These are phyloP conservation scores for Brenthis hecate DNA, from an alignment of 2,888 invertebrate genomes.

Conservation along the genomic window DNA sequence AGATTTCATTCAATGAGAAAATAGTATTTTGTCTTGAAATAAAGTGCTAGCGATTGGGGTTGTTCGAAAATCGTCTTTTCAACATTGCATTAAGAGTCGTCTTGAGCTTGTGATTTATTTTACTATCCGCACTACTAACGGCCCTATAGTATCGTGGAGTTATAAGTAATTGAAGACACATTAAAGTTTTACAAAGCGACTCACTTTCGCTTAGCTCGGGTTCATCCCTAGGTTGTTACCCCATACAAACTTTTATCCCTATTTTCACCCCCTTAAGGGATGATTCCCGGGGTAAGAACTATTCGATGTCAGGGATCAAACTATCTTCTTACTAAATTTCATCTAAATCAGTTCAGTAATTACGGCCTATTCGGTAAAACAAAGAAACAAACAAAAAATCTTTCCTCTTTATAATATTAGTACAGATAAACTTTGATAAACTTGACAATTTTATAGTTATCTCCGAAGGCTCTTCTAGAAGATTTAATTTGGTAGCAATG, in stretches of 20 bases:
- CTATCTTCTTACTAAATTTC: too few relatives aligned
- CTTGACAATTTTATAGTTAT: neutral
- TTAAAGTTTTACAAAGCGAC: neutral
- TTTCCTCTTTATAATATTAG: too few relatives aligned
- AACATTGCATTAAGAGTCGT: conserved; percentile 39
- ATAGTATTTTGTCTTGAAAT: conserved; percentile 33
- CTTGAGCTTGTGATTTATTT: conserved; percentile 42
- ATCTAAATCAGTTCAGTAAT: too few relatives aligned
- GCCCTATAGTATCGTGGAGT: conserved; percentile 27
- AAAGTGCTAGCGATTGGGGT: conserved; percentile 27
- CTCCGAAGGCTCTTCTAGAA: conserved; percentile 25
- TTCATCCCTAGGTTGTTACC: too few relatives aligned
- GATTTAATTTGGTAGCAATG: conserved; percentile 37
- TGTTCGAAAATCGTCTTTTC: conserved; percentile 36
- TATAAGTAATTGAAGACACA: conserved; percentile 31
- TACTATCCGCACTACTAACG: conserved; percentile 38
- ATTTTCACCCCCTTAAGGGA: too few relatives aligned
- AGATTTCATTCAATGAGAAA: conserved; percentile 24
- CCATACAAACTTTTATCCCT: too few relatives aligned
- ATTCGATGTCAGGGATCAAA: too few relatives aligned
- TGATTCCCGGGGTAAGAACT: too few relatives aligned
- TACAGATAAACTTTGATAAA: too few relatives aligned
- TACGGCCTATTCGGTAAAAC: too few relatives aligned
- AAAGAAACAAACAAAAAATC: too few relatives aligned
- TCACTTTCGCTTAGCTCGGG: too few relatives aligned